Base-by-base conservation (phyloP, 2,888 invertebrate species). In the Cheilosia vernalis region DNA sequence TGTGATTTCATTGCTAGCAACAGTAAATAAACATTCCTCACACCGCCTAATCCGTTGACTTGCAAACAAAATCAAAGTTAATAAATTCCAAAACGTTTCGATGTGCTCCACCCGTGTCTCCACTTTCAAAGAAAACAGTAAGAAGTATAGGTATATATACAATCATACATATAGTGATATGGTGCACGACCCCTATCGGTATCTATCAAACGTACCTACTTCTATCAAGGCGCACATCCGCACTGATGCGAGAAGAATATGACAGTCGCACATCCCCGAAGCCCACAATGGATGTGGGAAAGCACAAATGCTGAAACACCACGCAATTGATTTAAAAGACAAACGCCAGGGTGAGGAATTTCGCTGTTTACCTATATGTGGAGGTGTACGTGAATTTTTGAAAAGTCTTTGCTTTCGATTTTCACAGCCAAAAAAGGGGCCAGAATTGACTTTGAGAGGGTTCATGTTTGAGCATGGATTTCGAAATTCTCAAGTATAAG, bases 41-140 rank as follows among this genome's bases (percentile, higher is more conserved):
- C 4, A 37, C 37, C 13, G 37, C 13, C 13, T 13, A 67, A 58
- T 51, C 53, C 60, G 47, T 70, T 78, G 78, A 78, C 78, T 70
- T 61, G 78, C 70, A 70, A 70, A 78, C 69, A 78, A 63, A 70
- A 78, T 70, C 70, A 78, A 70, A 78, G 70, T 64, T 70, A 78
- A 78, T 78, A 78, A 78, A 70, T 64, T 70, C 63, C 40, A 64
- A 21, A 78, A 47, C 40, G 30, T 15, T 56, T 49, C 63, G 63
- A 70, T 40, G 56, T 55, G 63, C 56, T 58, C 47, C 37, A 49
- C 70, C 47, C 56, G 64, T 70, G 64, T 58, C 70, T 58, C 49
- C 78, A 70, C 70, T 78, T 78, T 70, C 58, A 70, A 63, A 56
- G 27, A 55, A 64, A 55, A 44, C 53, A 64, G 24, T 55, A 49